Conservation (phyloP, 2,797 vertebrate genomes). For the Epinephelus awoara region DNA sequence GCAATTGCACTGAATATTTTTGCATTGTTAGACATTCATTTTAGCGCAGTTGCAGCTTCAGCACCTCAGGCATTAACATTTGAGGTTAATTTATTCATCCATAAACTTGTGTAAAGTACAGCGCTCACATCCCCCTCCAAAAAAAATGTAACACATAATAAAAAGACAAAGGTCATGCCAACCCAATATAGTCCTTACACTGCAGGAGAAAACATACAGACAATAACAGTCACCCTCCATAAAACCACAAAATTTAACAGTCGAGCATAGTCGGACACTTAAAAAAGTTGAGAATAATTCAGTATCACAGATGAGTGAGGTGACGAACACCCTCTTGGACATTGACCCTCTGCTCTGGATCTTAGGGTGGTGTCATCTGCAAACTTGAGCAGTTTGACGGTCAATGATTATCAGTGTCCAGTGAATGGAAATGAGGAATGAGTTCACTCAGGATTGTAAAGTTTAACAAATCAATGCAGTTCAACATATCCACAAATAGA, state of each 20-base stretch:
- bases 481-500: neutral
- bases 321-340: neutral
- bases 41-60: neutral
- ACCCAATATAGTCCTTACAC: neutral
- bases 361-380: neutral
- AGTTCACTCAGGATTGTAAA: too few relatives aligned
- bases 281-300: neutral
- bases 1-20: neutral
- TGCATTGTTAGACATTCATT: neutral
- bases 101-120: slow-evolving; percentile 4
- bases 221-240: neutral
- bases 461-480: neutral
- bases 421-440: neutral
- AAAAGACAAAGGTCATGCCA: slow-evolving; percentile 17
- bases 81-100: slow-evolving; percentile 3
- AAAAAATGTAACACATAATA: neutral
- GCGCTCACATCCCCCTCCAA: neutral
- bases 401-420: neutral
- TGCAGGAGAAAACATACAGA: neutral
- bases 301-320: neutral
- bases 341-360: neutral
- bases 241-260: neutral
- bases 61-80: slow-evolving; percentile 6
- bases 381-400: neutral
- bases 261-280: neutral